Base-by-base conservation (phyloP, 2,888 invertebrate species). In the Pyrochroa serraticornis region DNA sequence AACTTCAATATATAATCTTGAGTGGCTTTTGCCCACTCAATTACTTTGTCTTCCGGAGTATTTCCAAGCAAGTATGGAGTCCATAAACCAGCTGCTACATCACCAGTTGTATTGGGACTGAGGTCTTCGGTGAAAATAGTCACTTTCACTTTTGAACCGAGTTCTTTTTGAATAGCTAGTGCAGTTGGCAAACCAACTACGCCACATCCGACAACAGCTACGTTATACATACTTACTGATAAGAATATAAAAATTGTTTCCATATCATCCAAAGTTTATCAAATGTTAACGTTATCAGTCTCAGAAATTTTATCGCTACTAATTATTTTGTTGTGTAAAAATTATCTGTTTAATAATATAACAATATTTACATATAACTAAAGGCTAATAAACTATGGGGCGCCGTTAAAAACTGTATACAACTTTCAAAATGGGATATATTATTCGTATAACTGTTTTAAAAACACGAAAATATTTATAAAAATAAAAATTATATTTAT, bases 21-120 rank as follows among this genome's bases (percentile, higher is more conserved):
- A 6, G 87, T 87, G 58, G 82, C 82, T 32, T 75, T 74, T 0
- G 87, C 83, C 90, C 90, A 90, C 78, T 58, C 87, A 86, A 76
- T 63, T 10, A 89, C 78, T 59, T 84, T 81, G 0, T 80, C 68
- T 1, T 72, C 67, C 0, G 86, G 78, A 0, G 88, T 89, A 9
- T 80, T 78, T 0, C 84, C 84, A 38, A 85, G 80, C 6, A 87
- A 73, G 71, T 84, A 90, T 0, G 91, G 92, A 7, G 83, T 81
- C 90, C 91, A 92, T 5, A 92, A 75, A 0, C 92, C 92, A 0
- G 91, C 92, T 1, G 90, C 87, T 0, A 89, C 87, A 74, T 92
- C 91, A 0, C 90, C 88, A 0, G 91, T 92, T 0, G 92, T 92
- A 53, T 87, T 76, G 0, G 91, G 91, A 9, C 87, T 82, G 60